Evolutionary conservation across 2,113 vertebrate genomes (phyloP).

Genomic region (Aegithalos caudatus): DNA sequence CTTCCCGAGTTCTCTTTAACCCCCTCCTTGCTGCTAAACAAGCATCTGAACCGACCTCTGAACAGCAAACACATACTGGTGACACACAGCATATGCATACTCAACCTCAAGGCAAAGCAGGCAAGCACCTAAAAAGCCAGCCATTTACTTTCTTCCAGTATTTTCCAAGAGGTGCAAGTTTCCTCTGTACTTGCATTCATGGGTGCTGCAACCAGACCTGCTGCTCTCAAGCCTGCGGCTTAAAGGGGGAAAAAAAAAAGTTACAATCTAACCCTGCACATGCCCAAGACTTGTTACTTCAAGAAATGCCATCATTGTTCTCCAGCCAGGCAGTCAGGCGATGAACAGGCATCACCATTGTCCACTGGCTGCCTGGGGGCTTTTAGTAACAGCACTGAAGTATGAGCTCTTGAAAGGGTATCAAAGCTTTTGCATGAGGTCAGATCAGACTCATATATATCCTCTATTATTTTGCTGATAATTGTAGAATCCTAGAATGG

Average conservation of each 20-base stretch:
- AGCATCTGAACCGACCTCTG: not conserved
- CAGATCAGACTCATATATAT: not conserved
- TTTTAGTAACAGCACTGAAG: not conserved
- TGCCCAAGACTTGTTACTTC: conserved; percentile 26
- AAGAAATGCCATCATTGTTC: conserved; percentile 32
- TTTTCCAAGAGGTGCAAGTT: not conserved
- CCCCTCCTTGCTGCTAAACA: not conserved
- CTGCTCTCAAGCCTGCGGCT: not conserved
- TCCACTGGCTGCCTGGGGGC: not conserved
- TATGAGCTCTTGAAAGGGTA: not conserved
- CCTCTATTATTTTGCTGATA: not conserved
- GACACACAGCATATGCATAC: rapidly evolving
- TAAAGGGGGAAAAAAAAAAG: not conserved
- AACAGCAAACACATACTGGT: not conserved
- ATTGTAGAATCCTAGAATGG: not conserved
- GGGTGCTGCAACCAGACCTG: not conserved
- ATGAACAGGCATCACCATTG: conserved; percentile 2
- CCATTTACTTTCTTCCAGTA: not conserved
- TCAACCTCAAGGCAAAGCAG: not conserved
- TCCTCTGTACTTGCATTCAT: not conserved
- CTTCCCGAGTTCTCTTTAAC: not conserved
- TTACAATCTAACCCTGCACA: not conserved
- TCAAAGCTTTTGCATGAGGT: not conserved
- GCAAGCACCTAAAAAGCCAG: not conserved
- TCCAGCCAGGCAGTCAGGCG: not conserved